Evolutionary conservation across 2,113 vertebrate species (phyloP), one percentile per base, ranked within the genome.

Genomic region (Tringa solitaria): DNA sequence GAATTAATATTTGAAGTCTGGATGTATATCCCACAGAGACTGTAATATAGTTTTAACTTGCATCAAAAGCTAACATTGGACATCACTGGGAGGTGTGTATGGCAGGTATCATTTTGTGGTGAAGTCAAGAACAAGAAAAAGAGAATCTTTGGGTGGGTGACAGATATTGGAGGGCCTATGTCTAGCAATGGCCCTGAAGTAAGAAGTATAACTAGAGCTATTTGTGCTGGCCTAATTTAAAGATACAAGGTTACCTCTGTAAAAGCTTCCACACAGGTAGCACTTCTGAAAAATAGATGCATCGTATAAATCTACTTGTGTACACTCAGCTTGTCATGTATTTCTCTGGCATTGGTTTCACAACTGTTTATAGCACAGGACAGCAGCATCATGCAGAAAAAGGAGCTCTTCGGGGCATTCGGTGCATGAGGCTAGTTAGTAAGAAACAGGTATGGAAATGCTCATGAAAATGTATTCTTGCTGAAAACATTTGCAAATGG

Each of bases 281-380:
- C 19, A 14, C 17, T 37, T 64, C 14, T 76, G 54, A 73, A 93
- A 94, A 79, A 41, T 0, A 61, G 15, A 32, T n/a, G 23, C 4
- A 14, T 70, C 4, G 6, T 10, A 21, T 7, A 69, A 67, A 23
- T 21, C 24, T n/a, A 5, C 39, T 56, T 43, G 24, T 12, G 46
- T 30, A 24, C 45, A 45, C 14, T 7, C 68, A 43, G 20, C 9
- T 45, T 80, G 53, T 15, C 23, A 9, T 1, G 0, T 0, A 5
- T 12, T 54, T 35, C 12, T 50, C 37, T 84, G 84, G 24, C 89
- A 21, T 12, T 65, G 12, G 46, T 35, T 87, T 51, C 20, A 9
- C 59, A 74, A 41, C 18, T 90, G 24, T 65, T 48, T 16, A 14
- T 7, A 76, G 48, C 27, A 16, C 13, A 70, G 24, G 8, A 33